Percentiles rank a stretch among this genome's conserved stretches.
Evolutionary conservation across 2,888 invertebrate species (phyloP).

Genomic region (Resseliella maxima): DNA sequence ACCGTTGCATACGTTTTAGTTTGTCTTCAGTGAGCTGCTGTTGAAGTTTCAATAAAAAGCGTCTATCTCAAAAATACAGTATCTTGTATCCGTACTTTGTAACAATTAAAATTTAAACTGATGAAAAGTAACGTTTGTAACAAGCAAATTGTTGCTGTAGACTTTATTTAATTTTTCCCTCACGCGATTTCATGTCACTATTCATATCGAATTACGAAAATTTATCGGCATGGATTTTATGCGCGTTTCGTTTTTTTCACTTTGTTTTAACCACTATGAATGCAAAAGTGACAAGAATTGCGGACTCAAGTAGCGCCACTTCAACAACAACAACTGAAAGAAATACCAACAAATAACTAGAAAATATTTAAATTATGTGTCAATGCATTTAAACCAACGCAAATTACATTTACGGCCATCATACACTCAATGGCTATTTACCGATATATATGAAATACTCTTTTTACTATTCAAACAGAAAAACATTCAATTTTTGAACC

Average conservation of each 20-base stretch:
- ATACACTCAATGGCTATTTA: background rate
- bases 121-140: slow-evolving; percentile 30
- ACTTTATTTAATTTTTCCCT: background rate
- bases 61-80: background rate
- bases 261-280: background rate
- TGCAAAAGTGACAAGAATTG: background rate
- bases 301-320: slow-evolving; percentile 46
- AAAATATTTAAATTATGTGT: slow-evolving; percentile 43
- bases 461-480: slow-evolving; percentile 3
- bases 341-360: background rate
- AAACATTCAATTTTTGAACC: background rate
- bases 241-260: too few species aligned
- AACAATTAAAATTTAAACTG: slow-evolving; percentile 42
- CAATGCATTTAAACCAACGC: slow-evolving; percentile 23
- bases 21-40: background rate
- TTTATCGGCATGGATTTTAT: slow-evolving; percentile 11
- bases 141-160: background rate
- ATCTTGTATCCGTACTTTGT: background rate
- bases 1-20: background rate
- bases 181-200: slow-evolving; percentile 21
- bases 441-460: background rate
- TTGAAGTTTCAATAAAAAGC: background rate
- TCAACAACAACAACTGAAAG: background rate
- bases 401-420: slow-evolving; percentile 14
- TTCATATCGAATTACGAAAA: background rate